Percentiles rank a stretch among this genome's conserved stretches.
phyloP scores from a whole-genome alignment of 92 coral and sea anemone genomes.

The Epizoanthus scotinus region DNA sequence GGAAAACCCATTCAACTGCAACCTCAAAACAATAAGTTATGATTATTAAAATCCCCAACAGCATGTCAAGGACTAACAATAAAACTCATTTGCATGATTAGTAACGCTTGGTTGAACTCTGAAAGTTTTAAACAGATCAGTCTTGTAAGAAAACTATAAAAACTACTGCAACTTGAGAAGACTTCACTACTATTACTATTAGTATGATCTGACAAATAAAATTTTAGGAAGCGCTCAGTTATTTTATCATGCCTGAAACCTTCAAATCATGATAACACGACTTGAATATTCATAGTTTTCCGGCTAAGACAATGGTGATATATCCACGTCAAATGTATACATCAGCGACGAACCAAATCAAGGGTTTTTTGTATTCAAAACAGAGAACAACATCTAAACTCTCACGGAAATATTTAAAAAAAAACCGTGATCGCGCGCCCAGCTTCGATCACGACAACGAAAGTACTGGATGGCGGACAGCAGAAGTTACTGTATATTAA shows the following conservation, averaged over 20 bases:
- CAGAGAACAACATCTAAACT: background rate
- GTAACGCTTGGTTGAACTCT: constrained; percentile 22
- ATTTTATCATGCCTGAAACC: background rate
- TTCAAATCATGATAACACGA: constrained; percentile 6
- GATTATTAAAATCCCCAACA: constrained; percentile 12
- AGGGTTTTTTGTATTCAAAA: background rate
- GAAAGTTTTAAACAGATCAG: background rate
- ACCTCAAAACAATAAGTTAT: constrained; percentile 7
- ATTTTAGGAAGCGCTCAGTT: background rate
- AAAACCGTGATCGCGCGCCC: background rate
- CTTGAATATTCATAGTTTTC: constrained; percentile 36
- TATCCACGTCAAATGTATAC: constrained; percentile 23
- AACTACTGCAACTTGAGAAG: too few species aligned
- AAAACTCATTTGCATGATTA: constrained; percentile 6
- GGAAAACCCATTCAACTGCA: constrained; percentile 21
- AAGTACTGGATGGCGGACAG: too few species aligned
- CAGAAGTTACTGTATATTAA: too few species aligned
- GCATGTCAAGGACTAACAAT: constrained; percentile 3
- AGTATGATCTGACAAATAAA: too few species aligned
- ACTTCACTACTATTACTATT: too few species aligned
- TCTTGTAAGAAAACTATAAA: too few species aligned
- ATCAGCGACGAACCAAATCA: constrained; percentile 13
- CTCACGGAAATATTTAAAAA: constrained; percentile 35
- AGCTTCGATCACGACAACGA: too few species aligned
- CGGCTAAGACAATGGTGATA: constrained; percentile 13